Conservation (phyloP, 2,113 vertebrate genomes). For the Noturus placidus region DNA sequence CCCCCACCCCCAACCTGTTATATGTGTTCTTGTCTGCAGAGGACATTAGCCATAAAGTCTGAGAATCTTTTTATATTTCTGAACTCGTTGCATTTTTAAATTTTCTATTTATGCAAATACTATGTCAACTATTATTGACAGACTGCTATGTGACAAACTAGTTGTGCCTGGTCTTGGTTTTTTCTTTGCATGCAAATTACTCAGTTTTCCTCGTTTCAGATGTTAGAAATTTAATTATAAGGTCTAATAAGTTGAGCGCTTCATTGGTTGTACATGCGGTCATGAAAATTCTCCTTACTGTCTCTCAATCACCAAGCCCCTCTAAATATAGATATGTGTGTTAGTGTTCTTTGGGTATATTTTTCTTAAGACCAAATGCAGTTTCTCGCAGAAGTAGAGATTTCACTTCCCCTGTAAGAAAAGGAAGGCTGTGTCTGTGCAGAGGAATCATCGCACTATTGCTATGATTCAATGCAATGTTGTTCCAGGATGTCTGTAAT, state of each 20-base stretch:
- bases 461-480: too few species aligned
- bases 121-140: background rate
- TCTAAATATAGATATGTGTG: background rate
- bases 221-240: background rate
- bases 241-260: background rate
- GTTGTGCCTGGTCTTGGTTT: background rate
- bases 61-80: background rate
- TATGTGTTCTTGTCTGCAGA: background rate
- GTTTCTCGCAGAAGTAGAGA: background rate
- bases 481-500: background rate
- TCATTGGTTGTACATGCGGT: too few species aligned
- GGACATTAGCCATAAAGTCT: background rate
- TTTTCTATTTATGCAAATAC: background rate
- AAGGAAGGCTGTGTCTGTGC: constrained; percentile 9
- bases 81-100: background rate
- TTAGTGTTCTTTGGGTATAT: background rate
- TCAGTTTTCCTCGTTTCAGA: background rate
- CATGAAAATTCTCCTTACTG: too few species aligned
- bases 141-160: background rate
- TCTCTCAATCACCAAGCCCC: background rate
- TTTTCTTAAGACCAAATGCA: constrained; percentile 2
- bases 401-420: constrained; percentile 31
- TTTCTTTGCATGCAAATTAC: background rate
- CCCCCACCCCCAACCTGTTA: background rate
- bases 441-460: background rate